Base-by-base conservation (phyloP, 2,113 vertebrate genomes). In the Mirza zaza region DNA sequence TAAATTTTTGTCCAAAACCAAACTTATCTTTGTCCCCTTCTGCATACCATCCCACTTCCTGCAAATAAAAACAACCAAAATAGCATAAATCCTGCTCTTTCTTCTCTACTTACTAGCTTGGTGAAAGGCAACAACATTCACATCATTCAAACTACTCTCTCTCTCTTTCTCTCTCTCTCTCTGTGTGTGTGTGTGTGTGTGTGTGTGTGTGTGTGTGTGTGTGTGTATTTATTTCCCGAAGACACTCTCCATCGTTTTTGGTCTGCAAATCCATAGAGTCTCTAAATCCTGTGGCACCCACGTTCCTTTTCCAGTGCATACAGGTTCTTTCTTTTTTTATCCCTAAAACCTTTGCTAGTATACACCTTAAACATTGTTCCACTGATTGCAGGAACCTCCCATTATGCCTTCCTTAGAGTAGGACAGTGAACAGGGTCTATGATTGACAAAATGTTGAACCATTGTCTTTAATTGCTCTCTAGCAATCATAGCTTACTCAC, bases 361-460 rank as follows among this genome's bases (percentile, higher is more conserved):
- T 18, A 36, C 57, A 42, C 39, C 55, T 76, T 18, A 14, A 48
- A 39, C 71, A 7, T 4, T 42, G 39, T 11, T 45, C 29, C 70
- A 0, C 3, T 4, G 1, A 34, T 10, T 32, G 7, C n/a, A 15
- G 39, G 52, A n/a, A 14, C 55, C 39, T 61, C 13, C 21, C 2
- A 4, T 27, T 4, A 8, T 4, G n/a, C 36, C 50, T 42, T 57
- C 52, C 11, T 12, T 32, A 10, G 2, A 45, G 25, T 8, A 14
- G 68, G 7, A 34, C 36, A 45, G 13, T 25, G 68, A 87, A 27
- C 25, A 7, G 25, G 15, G n/a, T 5, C 14, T 14, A 29, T 68
- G 63, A 71, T 13, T 39, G 27, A 29, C 25, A 29, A 55, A 55
- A 13, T 18, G 3, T 39, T 8, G 48, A 70, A 36, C 67, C 4